phyloP scores from a whole-genome alignment of 2,888 invertebrate species.

The Lasioglossum morio region DNA sequence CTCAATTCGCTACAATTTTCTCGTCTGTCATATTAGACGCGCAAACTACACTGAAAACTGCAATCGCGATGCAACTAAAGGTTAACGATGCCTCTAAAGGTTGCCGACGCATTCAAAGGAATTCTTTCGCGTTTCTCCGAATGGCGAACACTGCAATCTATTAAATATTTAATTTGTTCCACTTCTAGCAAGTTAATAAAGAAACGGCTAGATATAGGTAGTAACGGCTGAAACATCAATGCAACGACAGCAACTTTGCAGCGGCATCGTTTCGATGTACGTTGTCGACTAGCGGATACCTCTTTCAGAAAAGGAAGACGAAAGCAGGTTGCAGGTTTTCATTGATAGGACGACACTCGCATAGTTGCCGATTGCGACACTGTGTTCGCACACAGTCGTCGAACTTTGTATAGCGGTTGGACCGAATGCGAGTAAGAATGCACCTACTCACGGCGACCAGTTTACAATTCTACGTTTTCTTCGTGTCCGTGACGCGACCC shows the following conservation, averaged over 20 bases:
- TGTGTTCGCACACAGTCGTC: neutral
- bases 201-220: neutral
- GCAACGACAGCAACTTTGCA: neutral
- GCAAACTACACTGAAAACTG: neutral
- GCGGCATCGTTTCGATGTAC: neutral
- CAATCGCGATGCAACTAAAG: neutral
- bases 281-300: neutral
- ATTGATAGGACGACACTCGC: neutral
- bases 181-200: neutral
- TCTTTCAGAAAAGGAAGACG: neutral
- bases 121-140: neutral
- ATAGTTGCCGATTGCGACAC: neutral
- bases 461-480: neutral
- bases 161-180: neutral
- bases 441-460: neutral
- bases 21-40: neutral
- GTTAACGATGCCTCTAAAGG: neutral
- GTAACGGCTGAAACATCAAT: neutral
- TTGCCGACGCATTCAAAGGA: neutral
- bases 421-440: neutral
- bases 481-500: neutral
- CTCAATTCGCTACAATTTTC: neutral
- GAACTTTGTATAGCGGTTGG: neutral
- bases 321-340: neutral
- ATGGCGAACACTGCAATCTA: neutral